Conservation (phyloP, 2,113 vertebrate species). For the Corydoras maculifer region DNA sequence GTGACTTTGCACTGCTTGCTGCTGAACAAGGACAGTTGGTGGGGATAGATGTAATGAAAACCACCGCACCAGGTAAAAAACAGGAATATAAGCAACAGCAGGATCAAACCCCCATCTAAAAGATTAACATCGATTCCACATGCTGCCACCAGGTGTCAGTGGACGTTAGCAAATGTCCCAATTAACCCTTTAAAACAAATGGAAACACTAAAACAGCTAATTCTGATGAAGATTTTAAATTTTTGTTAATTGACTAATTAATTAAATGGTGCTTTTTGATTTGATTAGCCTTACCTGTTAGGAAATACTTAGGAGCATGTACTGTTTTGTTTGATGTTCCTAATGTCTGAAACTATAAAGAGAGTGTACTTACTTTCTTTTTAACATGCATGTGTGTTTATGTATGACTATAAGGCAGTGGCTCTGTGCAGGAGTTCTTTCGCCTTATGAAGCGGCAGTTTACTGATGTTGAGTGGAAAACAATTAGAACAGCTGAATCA, state of each 20-base stretch:
- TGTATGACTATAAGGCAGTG: constrained; percentile 68
- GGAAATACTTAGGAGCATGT: no score
- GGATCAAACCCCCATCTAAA: background rate
- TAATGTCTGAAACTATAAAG: no score
- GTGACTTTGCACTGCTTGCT: constrained; percentile 87
- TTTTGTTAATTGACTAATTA: no score
- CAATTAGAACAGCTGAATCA: constrained; percentile 72
- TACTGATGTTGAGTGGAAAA: constrained; percentile 82
- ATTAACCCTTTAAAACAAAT: background rate
- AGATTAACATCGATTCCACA: constrained; percentile 5
- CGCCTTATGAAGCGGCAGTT: constrained; percentile 94
- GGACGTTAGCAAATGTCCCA: constrained; percentile 20
- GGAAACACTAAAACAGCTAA: background rate
- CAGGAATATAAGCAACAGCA: background rate
- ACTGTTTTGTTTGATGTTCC: no score
- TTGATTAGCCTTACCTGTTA: no score
- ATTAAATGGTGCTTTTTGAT: no score
- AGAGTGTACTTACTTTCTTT: no score
- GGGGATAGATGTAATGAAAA: constrained; percentile 93
- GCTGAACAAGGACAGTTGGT: constrained; percentile 81
- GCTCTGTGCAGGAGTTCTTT: constrained; percentile 85
- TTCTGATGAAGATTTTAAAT: no score
- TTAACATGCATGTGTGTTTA: background rate
- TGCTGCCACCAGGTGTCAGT: constrained; percentile 48
- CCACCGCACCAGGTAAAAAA: constrained; percentile 76